Base-by-base conservation (phyloP, 2,888 invertebrate species). In the Ormyrus rosae region DNA sequence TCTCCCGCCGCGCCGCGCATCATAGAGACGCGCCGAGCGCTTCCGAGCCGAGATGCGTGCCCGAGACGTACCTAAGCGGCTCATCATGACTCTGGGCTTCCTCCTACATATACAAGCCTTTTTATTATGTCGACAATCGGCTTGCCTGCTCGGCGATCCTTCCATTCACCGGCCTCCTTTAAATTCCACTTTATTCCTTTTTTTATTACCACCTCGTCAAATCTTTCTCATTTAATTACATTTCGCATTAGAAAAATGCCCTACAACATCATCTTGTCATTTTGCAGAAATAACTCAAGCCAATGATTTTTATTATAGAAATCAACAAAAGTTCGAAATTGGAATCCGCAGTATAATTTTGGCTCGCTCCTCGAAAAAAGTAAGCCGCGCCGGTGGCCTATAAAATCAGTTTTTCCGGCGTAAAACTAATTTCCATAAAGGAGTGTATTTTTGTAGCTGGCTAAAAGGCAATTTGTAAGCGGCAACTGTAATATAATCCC, bases 391-490 rank as follows among this genome's bases (percentile, higher is more conserved):
- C 34, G 7, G n/a, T 68, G 55, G 68, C 45, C 45, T 68, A 68
- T 68, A 68, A 68, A 68, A 68, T 68, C 68, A 55, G 55, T 70
- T 70, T 58, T 19, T 50, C 60, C 19, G 6, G 50, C 48, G 48
- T 60, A 70, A 70, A 48, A 13, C 48, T 8, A 61, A 71, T 71
- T 61, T 61, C 51, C 61, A 71, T 71, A 71, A 73, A 73, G 34
- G 34, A 34, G 53, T 55, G 55, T 53, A 64, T 61, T 60, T 71
- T 60, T 51, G 61, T 51, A 61, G 51, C 51, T 51, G 61, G 61
- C 61, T 50, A 63, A 34, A 45, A 50, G 69, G 68, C 76, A 76
- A 69, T 61, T 67, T 75, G 75, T 68, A 75, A 60, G 65, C 76
- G 61, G 75, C 60, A 68, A 74, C 75, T 60, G 60, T 51, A 48